Evolutionary conservation across 2,888 invertebrate genomes (phyloP), one percentile per base, ranked within the genome.

Genomic region (Onthophagus sagittarius): DNA sequence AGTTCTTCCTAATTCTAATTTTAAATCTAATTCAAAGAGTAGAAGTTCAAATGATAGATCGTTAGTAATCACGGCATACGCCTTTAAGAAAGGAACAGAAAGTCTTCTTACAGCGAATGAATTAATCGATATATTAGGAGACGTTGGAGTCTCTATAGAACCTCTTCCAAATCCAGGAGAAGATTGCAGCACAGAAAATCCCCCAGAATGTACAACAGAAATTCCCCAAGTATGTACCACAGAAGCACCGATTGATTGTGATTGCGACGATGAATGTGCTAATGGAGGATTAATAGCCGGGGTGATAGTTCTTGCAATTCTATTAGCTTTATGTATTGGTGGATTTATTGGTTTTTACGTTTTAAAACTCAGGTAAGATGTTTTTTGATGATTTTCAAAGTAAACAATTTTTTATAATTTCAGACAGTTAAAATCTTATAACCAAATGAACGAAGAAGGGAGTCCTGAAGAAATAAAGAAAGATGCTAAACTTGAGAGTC

Each of bases 1-100:
- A 11, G 85, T 88, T 15, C 79, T 87, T 72, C 84, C 87, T 62
- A 80, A 80, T 74, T 79, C 79, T 71, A 76, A 14, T 39, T 9
- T 87, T 62, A 80, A 80, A 74, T 79, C 79, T 71, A 76, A 14
- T 39, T 9, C 39, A 53, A 9, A 53, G 1, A 53, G 70, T 33
- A 73, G 64, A 32, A 77, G 75, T 63, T 74, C 73, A 23, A 64
- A 73, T 62, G 77, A 75, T 15, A 72, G 78, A 33, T 73, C 72
- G 9, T 72, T 80, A 11, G 69, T 72, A 15, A 75, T 80, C 31
- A 76, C 79, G 62, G 73, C 77, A 7, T 81, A 81, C 39, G 79
- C 77, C 4, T 74, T 80, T 14, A 75, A 53, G 2, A 23, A 3
- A 2, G 23, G 39, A 53, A 9, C 7, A 53, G 7, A 53, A 53